These are phyloP conservation scores for Hylyphantes graminicola DNA, from an alignment of 1,140 invertebrate species.

Conservation along the genomic window DNA sequence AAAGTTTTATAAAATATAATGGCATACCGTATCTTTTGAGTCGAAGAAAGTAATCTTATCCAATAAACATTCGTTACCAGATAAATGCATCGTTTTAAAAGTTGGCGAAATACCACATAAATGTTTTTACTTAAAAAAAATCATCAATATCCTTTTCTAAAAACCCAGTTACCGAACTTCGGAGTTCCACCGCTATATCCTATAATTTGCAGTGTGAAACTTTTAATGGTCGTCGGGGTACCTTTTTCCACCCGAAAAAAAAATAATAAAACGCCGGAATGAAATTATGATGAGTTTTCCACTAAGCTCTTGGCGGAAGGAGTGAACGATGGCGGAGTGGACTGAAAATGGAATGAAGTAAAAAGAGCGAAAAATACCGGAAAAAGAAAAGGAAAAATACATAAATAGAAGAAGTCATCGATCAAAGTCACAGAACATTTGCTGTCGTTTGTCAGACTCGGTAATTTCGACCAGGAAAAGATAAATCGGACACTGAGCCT, in stretches of 20 bases:
- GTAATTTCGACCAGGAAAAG: conserved; percentile 39
- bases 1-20: too few relatives aligned
- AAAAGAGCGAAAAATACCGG: neutral
- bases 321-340: neutral
- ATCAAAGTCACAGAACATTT: conserved; percentile 41
- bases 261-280: neutral
- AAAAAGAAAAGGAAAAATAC: neutral
- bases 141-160: too few relatives aligned
- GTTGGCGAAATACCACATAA: too few relatives aligned
- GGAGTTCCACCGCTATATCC: too few relatives aligned
- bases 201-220: conserved; percentile 4
- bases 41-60: too few relatives aligned
- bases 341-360: neutral
- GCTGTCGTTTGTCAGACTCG: conserved; percentile 27
- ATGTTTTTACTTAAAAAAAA: too few relatives aligned
- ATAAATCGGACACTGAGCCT: conserved; percentile 18
- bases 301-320: neutral
- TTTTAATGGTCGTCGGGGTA: conserved; percentile 18
- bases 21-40: too few relatives aligned
- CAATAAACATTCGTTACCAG: too few relatives aligned
- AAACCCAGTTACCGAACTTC: too few relatives aligned
- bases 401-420: conserved; percentile 31
- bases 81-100: too few relatives aligned
- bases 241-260: neutral
- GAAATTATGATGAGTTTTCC: conserved; percentile 52